Conservation (phyloP, 2,888 invertebrate genomes). For the Apantesis nais region DNA sequence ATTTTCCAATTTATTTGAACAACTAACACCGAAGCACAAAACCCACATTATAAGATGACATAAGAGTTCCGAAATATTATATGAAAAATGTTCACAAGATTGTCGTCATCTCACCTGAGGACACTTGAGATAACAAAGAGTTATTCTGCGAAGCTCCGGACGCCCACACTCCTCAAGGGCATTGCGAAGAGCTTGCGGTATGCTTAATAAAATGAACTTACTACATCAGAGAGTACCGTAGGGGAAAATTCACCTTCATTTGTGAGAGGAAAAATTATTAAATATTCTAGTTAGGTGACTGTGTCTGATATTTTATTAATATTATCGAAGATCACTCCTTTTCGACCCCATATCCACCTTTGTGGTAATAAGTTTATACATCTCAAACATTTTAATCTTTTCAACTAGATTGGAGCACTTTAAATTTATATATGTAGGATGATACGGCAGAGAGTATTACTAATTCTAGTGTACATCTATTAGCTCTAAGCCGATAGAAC, state of each 20-base stretch:
- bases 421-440: too few species aligned
- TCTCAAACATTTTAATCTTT: too few species aligned
- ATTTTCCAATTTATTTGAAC: neutral
- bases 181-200: slow-evolving; percentile 26
- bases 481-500: too few species aligned
- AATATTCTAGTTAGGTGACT: neutral
- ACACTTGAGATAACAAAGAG: slow-evolving; percentile 47
- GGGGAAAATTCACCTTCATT: slow-evolving; percentile 10
- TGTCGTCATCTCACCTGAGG: slow-evolving; percentile 31
- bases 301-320: neutral
- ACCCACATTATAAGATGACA: slow-evolving; percentile 1
- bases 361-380: too few species aligned
- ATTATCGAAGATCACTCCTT: neutral
- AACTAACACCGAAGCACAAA: neutral
- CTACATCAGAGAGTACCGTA: neutral
- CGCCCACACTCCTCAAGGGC: slow-evolving; percentile 21
- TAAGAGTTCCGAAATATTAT: slow-evolving; percentile 13
- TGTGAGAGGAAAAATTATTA: neutral
- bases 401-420: too few species aligned
- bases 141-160: slow-evolving; percentile 28
- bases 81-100: slow-evolving; percentile 24
- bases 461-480: too few species aligned
- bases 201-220: slow-evolving; percentile 31
- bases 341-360: too few species aligned
- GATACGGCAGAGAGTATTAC: too few species aligned